Conservation (phyloP, 1,140 invertebrate genomes). For the Mya arenaria region DNA sequence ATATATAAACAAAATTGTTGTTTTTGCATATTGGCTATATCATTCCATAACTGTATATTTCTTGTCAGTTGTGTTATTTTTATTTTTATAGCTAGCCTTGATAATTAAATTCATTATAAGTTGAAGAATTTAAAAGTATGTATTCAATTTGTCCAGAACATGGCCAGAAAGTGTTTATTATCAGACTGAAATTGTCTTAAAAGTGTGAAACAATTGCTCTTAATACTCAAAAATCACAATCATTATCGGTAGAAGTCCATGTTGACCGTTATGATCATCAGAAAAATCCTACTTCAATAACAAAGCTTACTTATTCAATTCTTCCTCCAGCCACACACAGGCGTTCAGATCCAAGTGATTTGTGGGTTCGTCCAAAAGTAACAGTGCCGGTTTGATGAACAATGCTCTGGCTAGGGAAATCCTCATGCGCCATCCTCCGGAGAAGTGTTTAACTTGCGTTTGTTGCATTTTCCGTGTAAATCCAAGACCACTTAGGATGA, state of each 20-base stretch:
- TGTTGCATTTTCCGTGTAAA: conserved; percentile 97
- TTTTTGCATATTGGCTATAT: too few species aligned
- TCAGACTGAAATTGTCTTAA: too few species aligned
- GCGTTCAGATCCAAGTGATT: conserved; percentile 92
- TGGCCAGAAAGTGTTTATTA: too few species aligned
- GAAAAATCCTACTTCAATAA: too few species aligned
- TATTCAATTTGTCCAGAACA: too few species aligned
- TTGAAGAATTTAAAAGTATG: too few species aligned
- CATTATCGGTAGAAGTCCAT: neutral
- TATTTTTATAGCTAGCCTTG: too few species aligned
- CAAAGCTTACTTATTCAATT: conserved; percentile 93
- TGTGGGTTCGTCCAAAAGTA: conserved; percentile 86
- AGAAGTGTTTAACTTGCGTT: conserved; percentile 80
- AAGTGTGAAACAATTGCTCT: neutral
- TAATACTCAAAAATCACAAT: neutral
- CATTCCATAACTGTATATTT: too few species aligned
- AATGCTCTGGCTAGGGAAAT: conserved; percentile 93
- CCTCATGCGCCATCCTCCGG: conserved; percentile 98
- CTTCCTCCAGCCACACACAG: conserved; percentile 99
- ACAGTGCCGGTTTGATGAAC: conserved; percentile 78
- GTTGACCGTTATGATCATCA: too few species aligned
- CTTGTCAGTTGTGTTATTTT: too few species aligned
- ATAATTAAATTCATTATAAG: too few species aligned
- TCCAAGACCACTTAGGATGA: conserved; percentile 97
- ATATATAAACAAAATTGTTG: too few species aligned